phyloP scores from a whole-genome alignment of 2,888 invertebrate species.

The Microplitis deprimator region DNA sequence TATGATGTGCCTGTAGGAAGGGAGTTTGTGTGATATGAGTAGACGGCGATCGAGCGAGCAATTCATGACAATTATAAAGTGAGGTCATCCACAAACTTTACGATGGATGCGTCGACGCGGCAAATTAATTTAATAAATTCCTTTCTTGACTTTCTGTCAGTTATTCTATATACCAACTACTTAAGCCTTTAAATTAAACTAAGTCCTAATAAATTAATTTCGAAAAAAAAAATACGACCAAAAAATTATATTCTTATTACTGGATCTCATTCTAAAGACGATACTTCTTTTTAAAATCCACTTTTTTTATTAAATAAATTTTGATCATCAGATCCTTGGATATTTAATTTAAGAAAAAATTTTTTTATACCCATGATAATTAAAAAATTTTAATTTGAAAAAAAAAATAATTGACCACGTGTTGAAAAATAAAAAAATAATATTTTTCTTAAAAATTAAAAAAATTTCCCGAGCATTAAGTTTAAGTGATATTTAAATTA shows the following conservation, averaged over 20 bases:
- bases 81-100: constrained; percentile 71
- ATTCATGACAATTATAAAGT: constrained; percentile 70
- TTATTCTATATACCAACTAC: neutral
- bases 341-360: neutral
- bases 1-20: neutral
- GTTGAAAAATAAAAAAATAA: neutral
- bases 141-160: constrained; percentile 59
- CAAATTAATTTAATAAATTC: constrained; percentile 71
- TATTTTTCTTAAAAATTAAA: too few relatives aligned
- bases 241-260: constrained; percentile 8
- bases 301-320: neutral
- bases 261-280: neutral
- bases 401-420: neutral
- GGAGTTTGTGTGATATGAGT: neutral
- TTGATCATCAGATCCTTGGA: neutral
- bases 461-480: too few relatives aligned
- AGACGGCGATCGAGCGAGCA: constrained; percentile 53
- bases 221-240: constrained; percentile 21
- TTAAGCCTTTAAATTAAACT: neutral
- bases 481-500: constrained; percentile 3
- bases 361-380: neutral
- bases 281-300: neutral
- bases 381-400: neutral
- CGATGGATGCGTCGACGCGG: constrained; percentile 69
- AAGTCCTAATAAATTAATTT: constrained; percentile 4